These are phyloP conservation scores for Acronicta alni DNA, from an alignment of 2,888 invertebrate species.

Conservation along the genomic window DNA sequence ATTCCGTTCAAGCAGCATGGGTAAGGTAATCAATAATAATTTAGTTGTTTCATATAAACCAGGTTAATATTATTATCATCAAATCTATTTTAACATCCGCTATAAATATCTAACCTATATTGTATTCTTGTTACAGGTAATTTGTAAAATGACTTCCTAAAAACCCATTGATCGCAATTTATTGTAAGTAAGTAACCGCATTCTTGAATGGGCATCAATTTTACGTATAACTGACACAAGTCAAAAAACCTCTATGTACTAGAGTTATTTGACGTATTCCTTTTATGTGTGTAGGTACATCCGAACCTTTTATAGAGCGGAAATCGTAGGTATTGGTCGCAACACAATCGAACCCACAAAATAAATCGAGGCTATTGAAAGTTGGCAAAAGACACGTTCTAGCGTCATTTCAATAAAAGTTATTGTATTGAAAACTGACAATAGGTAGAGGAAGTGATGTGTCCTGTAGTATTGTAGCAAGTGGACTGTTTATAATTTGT, in stretches of 20 bases:
- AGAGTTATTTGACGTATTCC: slow-evolving; percentile 73
- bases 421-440: slow-evolving; percentile 87
- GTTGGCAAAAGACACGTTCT: slow-evolving; percentile 78
- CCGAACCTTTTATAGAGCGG: slow-evolving; percentile 79
- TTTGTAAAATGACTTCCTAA: slow-evolving; percentile 70
- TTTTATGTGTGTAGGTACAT: slow-evolving; percentile 59
- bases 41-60: no score
- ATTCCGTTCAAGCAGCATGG: no score
- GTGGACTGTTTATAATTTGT: slow-evolving; percentile 89
- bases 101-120: slow-evolving; percentile 57
- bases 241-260: slow-evolving; percentile 68
- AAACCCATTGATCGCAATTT: slow-evolving; percentile 59
- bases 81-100: neutral
- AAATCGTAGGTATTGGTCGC: slow-evolving; percentile 79
- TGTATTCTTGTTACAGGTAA: slow-evolving; percentile 79
- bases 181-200: slow-evolving; percentile 67
- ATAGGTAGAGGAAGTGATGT: slow-evolving; percentile 87
- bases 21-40: neutral
- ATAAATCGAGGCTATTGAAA: slow-evolving; percentile 80
- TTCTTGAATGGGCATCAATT: slow-evolving; percentile 62
- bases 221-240: slow-evolving; percentile 72
- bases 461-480: slow-evolving; percentile 85
- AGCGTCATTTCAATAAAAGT: slow-evolving; percentile 88
- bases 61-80: no score
- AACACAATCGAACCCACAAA: slow-evolving; percentile 81